Evolutionary conservation across 92 coral and sea anemone genomes (phyloP).

Genomic region (Porites cylindrica): DNA sequence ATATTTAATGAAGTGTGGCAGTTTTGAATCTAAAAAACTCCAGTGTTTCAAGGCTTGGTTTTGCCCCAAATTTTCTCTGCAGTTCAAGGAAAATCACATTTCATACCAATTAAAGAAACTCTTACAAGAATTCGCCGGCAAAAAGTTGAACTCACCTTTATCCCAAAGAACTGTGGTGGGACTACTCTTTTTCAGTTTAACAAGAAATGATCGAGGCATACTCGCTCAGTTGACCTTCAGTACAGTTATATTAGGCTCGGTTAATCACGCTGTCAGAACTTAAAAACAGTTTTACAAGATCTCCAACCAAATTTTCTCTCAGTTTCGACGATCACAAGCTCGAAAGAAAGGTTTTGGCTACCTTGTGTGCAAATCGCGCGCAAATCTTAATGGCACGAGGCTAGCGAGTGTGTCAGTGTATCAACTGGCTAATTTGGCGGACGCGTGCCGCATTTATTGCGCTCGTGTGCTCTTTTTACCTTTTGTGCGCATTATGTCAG

Average conservation of each 20-base stretch:
- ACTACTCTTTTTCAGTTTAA: slow-evolving; percentile 91
- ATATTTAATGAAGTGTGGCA: slow-evolving; percentile 87
- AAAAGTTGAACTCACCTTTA: slow-evolving; percentile 75
- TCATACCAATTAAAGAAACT: too few relatives aligned
- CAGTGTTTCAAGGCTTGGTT: slow-evolving; percentile 56
- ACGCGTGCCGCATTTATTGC: slow-evolving; percentile 99
- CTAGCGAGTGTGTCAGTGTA: slow-evolving; percentile 46
- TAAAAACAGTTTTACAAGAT: slow-evolving; percentile 22
- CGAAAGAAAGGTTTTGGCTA: slow-evolving; percentile 3
- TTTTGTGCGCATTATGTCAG: slow-evolving; percentile 94
- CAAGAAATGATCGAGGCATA: slow-evolving; percentile 99
- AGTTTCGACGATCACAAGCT: neutral
- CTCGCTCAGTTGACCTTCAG: slow-evolving; percentile 62
- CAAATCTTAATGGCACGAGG: slow-evolving; percentile 52
- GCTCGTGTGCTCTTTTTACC: slow-evolving; percentile 99
- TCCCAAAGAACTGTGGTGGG: slow-evolving; percentile 69
- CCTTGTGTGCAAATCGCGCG: slow-evolving; percentile 29
- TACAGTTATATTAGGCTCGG: slow-evolving; percentile 62
- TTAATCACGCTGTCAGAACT: slow-evolving; percentile 68
- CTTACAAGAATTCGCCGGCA: slow-evolving; percentile 14
- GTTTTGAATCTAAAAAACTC: slow-evolving; percentile 73
- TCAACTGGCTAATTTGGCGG: slow-evolving; percentile 93
- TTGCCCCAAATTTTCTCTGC: slow-evolving; percentile 8
- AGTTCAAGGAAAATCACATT: neutral
- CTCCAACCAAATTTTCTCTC: neutral